phyloP scores from a whole-genome alignment of 2,888 invertebrate species.

The Protodeltote pygarga region DNA sequence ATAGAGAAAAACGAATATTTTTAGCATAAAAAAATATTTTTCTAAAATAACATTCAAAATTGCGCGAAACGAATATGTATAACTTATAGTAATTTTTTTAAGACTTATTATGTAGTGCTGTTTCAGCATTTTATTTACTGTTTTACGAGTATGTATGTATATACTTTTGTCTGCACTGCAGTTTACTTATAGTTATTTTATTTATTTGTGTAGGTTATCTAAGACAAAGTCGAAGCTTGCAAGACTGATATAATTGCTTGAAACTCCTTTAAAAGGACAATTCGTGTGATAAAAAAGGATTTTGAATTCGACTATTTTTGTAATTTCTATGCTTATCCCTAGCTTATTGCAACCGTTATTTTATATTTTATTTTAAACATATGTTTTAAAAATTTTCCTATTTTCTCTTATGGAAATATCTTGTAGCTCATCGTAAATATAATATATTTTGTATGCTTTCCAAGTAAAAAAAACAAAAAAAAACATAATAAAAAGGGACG shows the following conservation, averaged over 20 bases:
- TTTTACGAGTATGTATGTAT: neutral
- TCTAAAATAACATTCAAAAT: conserved; percentile 36
- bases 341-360: conserved; percentile 44
- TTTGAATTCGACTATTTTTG: conserved; percentile 75
- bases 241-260: conserved; percentile 77
- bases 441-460: neutral
- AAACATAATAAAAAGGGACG: conserved; percentile 30
- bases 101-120: conserved; percentile 17
- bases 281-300: conserved; percentile 72
- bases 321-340: conserved; percentile 59
- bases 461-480: neutral
- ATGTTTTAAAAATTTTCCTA: conserved; percentile 22
- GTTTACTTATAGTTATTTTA: conserved; percentile 14
- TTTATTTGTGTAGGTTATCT: conserved; percentile 51
- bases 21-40: conserved; percentile 53
- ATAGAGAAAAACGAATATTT: no score
- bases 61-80: conserved; percentile 3
- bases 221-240: conserved; percentile 75
- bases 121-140: conserved; percentile 7
- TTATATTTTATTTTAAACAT: conserved; percentile 10
- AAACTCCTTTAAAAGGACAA: conserved; percentile 77
- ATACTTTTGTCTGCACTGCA: conserved; percentile 28
- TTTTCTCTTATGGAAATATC: conserved; percentile 6
- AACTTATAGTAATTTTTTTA: no score
- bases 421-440: neutral